Conservation (phyloP, 2,888 invertebrate species). For the Polietes domitor region DNA sequence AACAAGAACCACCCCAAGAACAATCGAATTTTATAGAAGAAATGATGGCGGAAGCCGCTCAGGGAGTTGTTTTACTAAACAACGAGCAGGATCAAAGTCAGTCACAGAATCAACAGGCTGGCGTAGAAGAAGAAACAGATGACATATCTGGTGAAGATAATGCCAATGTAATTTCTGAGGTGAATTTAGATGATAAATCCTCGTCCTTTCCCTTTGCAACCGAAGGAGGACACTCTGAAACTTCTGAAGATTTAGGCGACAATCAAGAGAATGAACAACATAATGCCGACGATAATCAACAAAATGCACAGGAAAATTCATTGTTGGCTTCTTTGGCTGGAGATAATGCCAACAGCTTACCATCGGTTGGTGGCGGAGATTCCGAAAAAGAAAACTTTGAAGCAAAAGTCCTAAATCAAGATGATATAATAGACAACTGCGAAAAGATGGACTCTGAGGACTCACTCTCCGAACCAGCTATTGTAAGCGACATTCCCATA, state of each 20-base stretch:
- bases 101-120: constrained; percentile 48
- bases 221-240: constrained; percentile 77
- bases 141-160: constrained; percentile 73
- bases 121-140: constrained; percentile 62
- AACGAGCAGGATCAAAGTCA: constrained; percentile 65
- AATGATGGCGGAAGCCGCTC: constrained; percentile 75
- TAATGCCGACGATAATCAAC: constrained; percentile 72
- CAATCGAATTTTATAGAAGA: constrained; percentile 74
- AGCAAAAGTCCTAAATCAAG: constrained; percentile 69
- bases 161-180: constrained; percentile 70
- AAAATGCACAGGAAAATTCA: constrained; percentile 78
- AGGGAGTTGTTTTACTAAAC: constrained; percentile 71
- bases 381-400: constrained; percentile 75
- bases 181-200: constrained; percentile 78
- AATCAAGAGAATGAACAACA: constrained; percentile 71
- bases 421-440: constrained; percentile 69
- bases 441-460: constrained; percentile 75
- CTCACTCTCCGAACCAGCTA: constrained; percentile 77
- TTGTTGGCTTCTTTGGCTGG: constrained; percentile 79
- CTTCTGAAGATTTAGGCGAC: constrained; percentile 77
- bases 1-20: constrained; percentile 38
- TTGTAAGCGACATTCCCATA: constrained; percentile 76
- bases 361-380: constrained; percentile 78
- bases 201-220: constrained; percentile 80
- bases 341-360: constrained; percentile 80